Base-by-base conservation (phyloP, 2,888 invertebrate genomes). In the Oscheius onirici region DNA sequence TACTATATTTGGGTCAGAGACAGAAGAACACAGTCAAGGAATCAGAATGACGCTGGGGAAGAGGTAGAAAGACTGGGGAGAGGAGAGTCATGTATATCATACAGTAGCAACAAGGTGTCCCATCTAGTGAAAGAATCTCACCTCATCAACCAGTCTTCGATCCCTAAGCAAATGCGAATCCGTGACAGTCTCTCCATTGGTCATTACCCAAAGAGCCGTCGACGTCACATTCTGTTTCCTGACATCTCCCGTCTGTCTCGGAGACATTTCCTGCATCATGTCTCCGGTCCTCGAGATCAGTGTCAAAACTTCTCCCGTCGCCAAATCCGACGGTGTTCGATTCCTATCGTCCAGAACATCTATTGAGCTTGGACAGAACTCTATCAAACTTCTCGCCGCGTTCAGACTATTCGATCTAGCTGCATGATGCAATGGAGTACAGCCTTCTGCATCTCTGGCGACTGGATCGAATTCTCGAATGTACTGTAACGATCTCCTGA, bases 381-480 rank as follows among this genome's bases (percentile, higher is more conserved):
- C 57, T 15, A 67, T 24, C 15, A 74, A 17, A 24, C 26, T 54
- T 34, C 66, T 66, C 3, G 71, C 76, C 0, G 67, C 65, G 0
- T 63, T 40, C 0, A 63, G 11, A 2, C 73, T 43, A 0, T 57
- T 54, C 13, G 58, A 13, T 15, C 65, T 55, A 13, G 67, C 74
- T 0, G 80, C 80, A 0, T 60, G 40, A 44, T 80, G 80, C 90
- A 97, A 90, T 67, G 97, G 95, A 5, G 96, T 96, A 84, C 92
- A 93, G 70, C 95, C 95, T 84, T 94, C 93, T 76, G 92, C 92
- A 88, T 97, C 96, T 85, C 93, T 92, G 80, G 93, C 93, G 69
- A 94, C 91, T 72, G 95, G 93, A 90, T 96, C 95, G 51, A 97
- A 93, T 90, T 97, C 96, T 34, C 93, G 92, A 88, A 95, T 94